These are phyloP conservation scores for Nomada goodeniana DNA, from an alignment of 2,888 invertebrate genomes.

Conservation along the genomic window DNA sequence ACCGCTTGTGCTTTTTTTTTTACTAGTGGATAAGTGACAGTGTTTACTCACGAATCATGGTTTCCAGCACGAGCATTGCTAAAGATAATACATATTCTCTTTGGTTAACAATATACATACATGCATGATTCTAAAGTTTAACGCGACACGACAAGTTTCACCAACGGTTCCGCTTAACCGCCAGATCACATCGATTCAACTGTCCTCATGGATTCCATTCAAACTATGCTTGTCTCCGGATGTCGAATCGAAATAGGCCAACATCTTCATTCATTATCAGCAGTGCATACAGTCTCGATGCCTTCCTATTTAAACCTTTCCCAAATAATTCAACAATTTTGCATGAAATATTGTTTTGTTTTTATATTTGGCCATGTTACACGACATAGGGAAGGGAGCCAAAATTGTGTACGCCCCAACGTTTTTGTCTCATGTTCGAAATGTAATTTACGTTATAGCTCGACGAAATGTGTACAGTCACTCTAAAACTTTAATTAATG, in stretches of 20 bases:
- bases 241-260: constrained; percentile 39
- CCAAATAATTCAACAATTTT: too few species aligned
- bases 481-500: too few species aligned
- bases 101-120: constrained; percentile 17
- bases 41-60: constrained; percentile 29
- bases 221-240: constrained; percentile 22
- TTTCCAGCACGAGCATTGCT: constrained; percentile 12
- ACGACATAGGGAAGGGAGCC: too few species aligned
- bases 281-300: constrained; percentile 8
- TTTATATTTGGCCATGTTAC: too few species aligned
- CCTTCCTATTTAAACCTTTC: not conserved
- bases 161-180: constrained; percentile 50
- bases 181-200: constrained; percentile 57
- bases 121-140: constrained; percentile 47
- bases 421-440: too few species aligned
- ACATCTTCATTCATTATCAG: constrained; percentile 54
- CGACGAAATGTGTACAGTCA: too few species aligned
- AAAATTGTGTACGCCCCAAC: too few species aligned
- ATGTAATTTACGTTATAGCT: too few species aligned
- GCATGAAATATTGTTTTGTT: too few species aligned
- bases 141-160: constrained; percentile 50
- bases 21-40: constrained; percentile 6
- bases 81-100: constrained; percentile 35
- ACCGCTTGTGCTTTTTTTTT: constrained; percentile 23
- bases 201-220: constrained; percentile 54